Percentiles rank a stretch among this genome's conserved stretches.
Evolutionary conservation across 2,113 vertebrate species (phyloP).

Genomic region (Pavo muticus): DNA sequence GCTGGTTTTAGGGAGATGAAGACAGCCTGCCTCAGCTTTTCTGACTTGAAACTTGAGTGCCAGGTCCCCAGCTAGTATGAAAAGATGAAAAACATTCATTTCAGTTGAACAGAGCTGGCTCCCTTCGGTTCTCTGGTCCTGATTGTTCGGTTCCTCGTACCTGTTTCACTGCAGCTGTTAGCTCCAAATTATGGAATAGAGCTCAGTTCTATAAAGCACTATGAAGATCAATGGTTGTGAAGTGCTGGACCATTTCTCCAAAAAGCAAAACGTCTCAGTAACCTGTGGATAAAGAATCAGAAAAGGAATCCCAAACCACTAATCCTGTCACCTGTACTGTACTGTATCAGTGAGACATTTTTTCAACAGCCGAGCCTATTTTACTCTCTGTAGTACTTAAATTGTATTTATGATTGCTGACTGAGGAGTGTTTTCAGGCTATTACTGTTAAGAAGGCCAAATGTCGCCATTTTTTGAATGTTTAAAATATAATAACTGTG

Average conservation of each 20-base stretch:
- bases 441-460: not conserved
- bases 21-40: not conserved
- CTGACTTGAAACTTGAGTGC: not conserved
- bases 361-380: not conserved
- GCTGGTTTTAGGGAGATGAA: not conserved
- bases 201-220: not conserved
- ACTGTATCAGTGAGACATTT: not conserved
- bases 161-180: not conserved
- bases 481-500: not conserved
- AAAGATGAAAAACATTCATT: not conserved
- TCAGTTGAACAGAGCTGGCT: not conserved
- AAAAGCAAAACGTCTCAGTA: not conserved
- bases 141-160: not conserved
- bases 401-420: not conserved
- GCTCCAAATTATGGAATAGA: not conserved
- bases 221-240: slow-evolving; percentile 40
- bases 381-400: not conserved
- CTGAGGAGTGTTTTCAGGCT: not conserved
- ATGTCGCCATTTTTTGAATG: not conserved
- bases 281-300: not conserved
- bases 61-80: not conserved
- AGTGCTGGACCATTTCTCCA: not conserved
- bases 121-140: not conserved
- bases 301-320: not conserved
- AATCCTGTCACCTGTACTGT: not conserved